A percentile compares a stretch with the other conserved stretches of the same genome.
phyloP scores from a whole-genome alignment of 2,797 vertebrate species.

The Eulemur coronatus region DNA sequence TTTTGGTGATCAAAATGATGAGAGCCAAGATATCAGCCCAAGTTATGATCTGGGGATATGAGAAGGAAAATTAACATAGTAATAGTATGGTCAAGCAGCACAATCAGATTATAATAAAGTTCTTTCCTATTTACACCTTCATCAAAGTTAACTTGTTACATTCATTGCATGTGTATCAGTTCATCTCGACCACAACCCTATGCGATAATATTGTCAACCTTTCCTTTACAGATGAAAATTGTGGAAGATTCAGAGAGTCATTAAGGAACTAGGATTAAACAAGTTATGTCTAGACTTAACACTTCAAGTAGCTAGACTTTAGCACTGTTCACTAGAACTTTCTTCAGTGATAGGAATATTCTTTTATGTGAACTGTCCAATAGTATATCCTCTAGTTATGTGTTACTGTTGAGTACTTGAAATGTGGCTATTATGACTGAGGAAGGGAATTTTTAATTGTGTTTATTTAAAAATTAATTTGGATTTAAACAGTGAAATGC shows the following conservation, averaged over 20 bases:
- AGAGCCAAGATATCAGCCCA: background rate
- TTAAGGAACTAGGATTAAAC: background rate
- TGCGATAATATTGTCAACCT: background rate
- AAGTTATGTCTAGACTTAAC: background rate
- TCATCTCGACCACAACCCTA: background rate
- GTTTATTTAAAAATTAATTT: slow-evolving; percentile 11
- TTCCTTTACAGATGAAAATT: background rate
- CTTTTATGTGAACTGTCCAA: background rate
- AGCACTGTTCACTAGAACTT: background rate
- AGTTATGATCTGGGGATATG: background rate
- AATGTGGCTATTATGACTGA: background rate
- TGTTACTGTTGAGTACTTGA: background rate
- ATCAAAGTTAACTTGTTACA: background rate
- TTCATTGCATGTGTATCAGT: background rate
- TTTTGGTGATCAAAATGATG: background rate
- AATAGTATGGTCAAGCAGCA: background rate
- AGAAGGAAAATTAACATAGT: background rate
- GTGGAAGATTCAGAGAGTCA: background rate
- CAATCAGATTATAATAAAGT: background rate
- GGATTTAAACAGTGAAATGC: background rate
- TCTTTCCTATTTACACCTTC: background rate
- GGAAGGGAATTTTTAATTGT: background rate
- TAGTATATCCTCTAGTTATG: background rate
- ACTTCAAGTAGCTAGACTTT: background rate
- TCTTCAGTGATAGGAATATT: background rate